phyloP scores from a whole-genome alignment of 2,888 invertebrate species.

The Vannuccia rotundouncinata region DNA sequence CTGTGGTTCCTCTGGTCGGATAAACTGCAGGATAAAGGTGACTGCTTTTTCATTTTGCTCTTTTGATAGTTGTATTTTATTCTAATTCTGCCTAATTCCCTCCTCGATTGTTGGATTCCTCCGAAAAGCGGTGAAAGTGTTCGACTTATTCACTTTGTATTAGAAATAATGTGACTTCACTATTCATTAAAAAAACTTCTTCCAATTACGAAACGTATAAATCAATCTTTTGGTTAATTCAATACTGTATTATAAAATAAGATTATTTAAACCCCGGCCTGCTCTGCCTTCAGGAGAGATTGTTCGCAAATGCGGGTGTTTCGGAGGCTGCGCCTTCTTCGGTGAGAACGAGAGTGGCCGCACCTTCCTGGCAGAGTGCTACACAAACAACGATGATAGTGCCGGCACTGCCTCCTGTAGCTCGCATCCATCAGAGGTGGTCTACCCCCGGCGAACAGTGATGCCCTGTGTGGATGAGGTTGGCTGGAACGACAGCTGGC shows the following conservation, averaged over 20 bases:
- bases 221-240: too few species aligned
- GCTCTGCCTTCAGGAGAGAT: conserved; percentile 9
- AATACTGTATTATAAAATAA: too few species aligned
- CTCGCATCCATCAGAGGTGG: neutral
- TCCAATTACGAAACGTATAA: too few species aligned
- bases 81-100: too few species aligned
- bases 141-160: too few species aligned
- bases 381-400: neutral
- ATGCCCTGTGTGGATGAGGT: neutral
- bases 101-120: too few species aligned
- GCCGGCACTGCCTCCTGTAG: neutral
- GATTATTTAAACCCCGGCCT: too few species aligned
- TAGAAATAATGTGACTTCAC: too few species aligned
- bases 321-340: conserved; percentile 88
- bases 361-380: conserved; percentile 61
- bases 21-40: conserved; percentile 48
- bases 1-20: conserved; percentile 89
- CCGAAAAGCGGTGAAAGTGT: too few species aligned
- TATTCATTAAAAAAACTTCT: too few species aligned
- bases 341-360: conserved; percentile 81
- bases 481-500: neutral
- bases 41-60: conserved; percentile 51
- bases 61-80: too few species aligned
- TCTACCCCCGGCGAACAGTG: neutral
- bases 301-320: conserved; percentile 74